phyloP scores from a whole-genome alignment of 2,797 vertebrate species.

The Orientallactaga sibirica region DNA sequence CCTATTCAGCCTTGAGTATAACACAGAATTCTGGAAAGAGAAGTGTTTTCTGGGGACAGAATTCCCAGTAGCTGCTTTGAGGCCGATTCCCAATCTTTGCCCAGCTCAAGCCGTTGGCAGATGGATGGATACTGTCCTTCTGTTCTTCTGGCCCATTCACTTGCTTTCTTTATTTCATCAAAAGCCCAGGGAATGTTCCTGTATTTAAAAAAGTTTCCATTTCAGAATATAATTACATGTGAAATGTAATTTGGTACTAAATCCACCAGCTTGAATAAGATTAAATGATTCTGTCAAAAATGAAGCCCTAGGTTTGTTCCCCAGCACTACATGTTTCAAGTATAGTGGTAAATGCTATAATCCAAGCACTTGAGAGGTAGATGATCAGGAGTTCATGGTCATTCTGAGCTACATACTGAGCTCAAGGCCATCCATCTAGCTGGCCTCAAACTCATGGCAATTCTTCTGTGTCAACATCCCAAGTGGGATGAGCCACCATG shows the following conservation, averaged over 20 bases:
- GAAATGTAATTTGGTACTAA: slow-evolving; percentile 32
- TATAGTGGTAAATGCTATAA: too few relatives aligned
- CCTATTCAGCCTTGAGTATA: slow-evolving; percentile 17
- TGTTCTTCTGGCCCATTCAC: slow-evolving; percentile 89
- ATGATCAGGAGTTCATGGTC: too few relatives aligned
- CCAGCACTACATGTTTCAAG: too few relatives aligned
- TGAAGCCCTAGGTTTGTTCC: too few relatives aligned
- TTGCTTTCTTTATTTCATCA: slow-evolving; percentile 87
- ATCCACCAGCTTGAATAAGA: slow-evolving; percentile 24
- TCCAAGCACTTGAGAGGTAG: too few relatives aligned
- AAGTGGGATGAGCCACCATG: too few relatives aligned
- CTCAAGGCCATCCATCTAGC: too few relatives aligned
- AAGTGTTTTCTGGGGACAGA: slow-evolving; percentile 78
- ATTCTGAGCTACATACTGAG: too few relatives aligned
- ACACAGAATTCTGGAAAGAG: slow-evolving; percentile 72
- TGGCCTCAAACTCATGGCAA: too few relatives aligned
- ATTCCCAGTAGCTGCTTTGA: slow-evolving; percentile 90
- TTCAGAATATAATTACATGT: slow-evolving; percentile 28
- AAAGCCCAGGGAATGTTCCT: slow-evolving; percentile 73
- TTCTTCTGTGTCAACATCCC: too few relatives aligned
- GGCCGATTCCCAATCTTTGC: slow-evolving; percentile 91
- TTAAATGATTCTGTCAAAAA: slow-evolving; percentile 60
- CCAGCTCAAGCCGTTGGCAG: slow-evolving; percentile 91
- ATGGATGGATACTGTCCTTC: slow-evolving; percentile 91
- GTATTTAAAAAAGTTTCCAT: slow-evolving; percentile 55